Percentiles rank a stretch among this genome's conserved stretches.
Conservation (phyloP, 2,888 invertebrate species). For the Chromoteleia sp. region DNA sequence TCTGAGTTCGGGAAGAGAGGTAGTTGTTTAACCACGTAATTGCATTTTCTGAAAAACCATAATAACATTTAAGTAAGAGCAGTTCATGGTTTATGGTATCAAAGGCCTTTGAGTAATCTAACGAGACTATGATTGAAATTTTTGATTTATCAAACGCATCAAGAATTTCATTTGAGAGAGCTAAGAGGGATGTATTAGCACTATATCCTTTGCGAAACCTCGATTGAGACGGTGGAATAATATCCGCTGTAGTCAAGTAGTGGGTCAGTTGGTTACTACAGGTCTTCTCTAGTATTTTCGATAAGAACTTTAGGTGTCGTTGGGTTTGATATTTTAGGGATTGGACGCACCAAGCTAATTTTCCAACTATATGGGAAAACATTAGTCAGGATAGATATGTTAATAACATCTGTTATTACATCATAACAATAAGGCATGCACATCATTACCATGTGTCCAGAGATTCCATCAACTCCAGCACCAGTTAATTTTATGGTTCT, state of each 20-base stretch:
- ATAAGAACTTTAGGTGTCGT: no score
- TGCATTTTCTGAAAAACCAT: neutral
- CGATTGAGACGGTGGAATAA: no score
- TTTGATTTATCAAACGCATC: neutral
- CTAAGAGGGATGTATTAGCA: no score
- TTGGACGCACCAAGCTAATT: no score
- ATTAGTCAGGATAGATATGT: neutral
- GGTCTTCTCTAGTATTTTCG: no score
- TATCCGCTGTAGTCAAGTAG: no score
- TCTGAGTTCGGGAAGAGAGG: neutral
- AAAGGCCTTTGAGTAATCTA: no score
- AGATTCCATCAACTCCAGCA: slow-evolving; percentile 10
- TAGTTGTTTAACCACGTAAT: neutral
- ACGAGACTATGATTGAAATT: no score
- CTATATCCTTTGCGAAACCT: no score
- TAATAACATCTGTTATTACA: neutral
- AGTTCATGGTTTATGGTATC: neutral
- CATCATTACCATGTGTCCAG: slow-evolving; percentile 9
- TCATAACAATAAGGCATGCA: slow-evolving; percentile 1
- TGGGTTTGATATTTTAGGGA: no score
- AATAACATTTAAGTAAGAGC: neutral
- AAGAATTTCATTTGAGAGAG: neutral
- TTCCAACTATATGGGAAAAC: no score
- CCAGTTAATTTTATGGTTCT: slow-evolving; percentile 11
- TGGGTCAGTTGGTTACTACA: no score